Evolutionary conservation across 2,797 vertebrate species (phyloP).

Genomic region (Carcharodon carcharias): DNA sequence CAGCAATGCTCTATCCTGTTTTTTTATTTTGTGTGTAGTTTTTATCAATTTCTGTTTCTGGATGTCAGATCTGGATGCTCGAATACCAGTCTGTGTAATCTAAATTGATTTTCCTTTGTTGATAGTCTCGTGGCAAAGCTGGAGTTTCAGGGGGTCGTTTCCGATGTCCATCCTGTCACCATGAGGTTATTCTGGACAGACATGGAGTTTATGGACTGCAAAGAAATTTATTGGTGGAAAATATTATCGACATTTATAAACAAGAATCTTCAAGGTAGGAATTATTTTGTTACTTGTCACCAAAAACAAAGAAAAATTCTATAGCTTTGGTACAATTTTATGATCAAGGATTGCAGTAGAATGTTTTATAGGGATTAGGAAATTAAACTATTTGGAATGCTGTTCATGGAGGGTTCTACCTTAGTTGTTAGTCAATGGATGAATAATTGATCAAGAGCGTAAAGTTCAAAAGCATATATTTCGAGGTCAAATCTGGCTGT

Average conservation of each 20-base stretch:
- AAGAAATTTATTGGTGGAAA: constrained; percentile 70
- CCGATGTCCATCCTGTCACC: constrained; percentile 64
- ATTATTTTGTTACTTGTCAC: neutral
- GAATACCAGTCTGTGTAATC: neutral
- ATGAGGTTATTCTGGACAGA: constrained; percentile 68
- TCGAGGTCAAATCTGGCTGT: neutral
- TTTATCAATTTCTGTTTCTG: neutral
- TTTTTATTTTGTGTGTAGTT: neutral
- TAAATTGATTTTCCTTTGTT: neutral
- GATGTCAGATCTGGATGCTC: neutral
- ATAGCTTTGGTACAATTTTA: neutral
- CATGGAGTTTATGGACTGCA: constrained; percentile 69
- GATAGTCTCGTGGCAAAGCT: constrained; percentile 58
- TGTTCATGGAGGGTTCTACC: neutral
- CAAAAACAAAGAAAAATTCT: neutral
- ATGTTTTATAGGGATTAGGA: neutral
- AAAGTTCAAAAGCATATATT: neutral
- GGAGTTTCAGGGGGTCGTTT: constrained; percentile 64
- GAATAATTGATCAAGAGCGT: neutral
- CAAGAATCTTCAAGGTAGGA: constrained; percentile 56
- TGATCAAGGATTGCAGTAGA: neutral
- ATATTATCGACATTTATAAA: constrained; percentile 71
- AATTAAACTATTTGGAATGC: neutral
- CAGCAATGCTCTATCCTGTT: neutral
- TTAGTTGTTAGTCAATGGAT: neutral